Evolutionary conservation across 2,113 vertebrate species (phyloP).

Genomic region (Stomatorhinus ivindoensis): DNA sequence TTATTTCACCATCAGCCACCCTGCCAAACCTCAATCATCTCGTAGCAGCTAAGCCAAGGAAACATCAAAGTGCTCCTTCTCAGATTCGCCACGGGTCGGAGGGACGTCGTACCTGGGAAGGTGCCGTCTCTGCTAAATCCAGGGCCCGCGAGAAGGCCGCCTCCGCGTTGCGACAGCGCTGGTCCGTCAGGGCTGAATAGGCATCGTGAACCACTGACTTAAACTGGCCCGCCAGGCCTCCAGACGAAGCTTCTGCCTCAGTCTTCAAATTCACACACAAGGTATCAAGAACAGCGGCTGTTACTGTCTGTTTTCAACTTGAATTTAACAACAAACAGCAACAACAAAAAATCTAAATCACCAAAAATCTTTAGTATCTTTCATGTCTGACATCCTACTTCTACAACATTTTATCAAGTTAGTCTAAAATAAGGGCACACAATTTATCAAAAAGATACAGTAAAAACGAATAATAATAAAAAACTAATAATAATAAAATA

Average conservation of each 20-base stretch:
- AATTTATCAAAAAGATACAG: background rate
- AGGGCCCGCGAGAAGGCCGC: constrained; percentile 67
- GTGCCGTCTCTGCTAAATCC: constrained; percentile 42
- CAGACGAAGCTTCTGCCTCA: background rate
- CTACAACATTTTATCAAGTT: background rate
- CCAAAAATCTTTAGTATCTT: background rate
- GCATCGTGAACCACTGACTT: constrained; percentile 59
- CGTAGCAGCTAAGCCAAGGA: background rate
- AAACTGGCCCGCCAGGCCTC: constrained; percentile 34
- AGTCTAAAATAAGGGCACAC: background rate
- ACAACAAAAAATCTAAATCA: background rate
- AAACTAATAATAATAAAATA: background rate
- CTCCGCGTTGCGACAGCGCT: constrained; percentile 66
- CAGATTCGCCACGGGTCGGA: background rate
- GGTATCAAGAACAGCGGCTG: background rate
- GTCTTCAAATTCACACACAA: background rate
- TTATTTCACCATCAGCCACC: background rate
- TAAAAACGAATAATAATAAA: background rate
- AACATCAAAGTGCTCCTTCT: background rate
- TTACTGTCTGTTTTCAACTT: background rate
- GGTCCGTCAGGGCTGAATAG: constrained; percentile 62
- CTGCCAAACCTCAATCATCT: background rate
- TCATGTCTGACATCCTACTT: background rate
- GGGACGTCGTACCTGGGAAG: constrained; percentile 54
- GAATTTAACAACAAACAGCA: background rate